Evolutionary conservation across 2,797 vertebrate genomes (phyloP).

Genomic region (Labeo calbasu): DNA sequence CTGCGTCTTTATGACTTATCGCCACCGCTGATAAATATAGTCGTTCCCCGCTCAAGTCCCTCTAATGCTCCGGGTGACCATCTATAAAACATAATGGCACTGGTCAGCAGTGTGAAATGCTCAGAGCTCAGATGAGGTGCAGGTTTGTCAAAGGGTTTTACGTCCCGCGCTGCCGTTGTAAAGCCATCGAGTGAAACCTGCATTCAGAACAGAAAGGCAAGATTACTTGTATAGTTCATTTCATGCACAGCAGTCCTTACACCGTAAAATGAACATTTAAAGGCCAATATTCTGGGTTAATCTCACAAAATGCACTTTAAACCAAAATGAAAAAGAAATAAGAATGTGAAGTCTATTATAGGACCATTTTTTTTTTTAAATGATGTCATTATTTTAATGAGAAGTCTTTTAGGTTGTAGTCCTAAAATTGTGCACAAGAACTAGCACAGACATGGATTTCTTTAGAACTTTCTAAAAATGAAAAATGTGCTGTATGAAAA

Average conservation of each 20-base stretch:
- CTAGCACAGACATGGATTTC: not conserved
- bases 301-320: not conserved
- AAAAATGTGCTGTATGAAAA: too few species aligned
- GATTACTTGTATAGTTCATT: not conserved
- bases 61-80: constrained; percentile 16
- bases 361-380: too few species aligned
- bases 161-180: not conserved
- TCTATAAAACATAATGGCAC: constrained; percentile 24
- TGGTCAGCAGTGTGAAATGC: constrained; percentile 39
- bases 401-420: not conserved
- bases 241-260: not conserved
- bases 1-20: constrained; percentile 19
- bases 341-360: not conserved
- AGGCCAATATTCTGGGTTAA: not conserved
- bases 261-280: not conserved
- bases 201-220: not conserved
- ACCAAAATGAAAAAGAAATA: not conserved
- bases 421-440: not conserved
- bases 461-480: not conserved
- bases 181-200: not conserved
- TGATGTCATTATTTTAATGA: not conserved
- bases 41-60: constrained; percentile 13
- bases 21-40: constrained; percentile 50
- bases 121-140: constrained; percentile 15
- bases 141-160: not conserved